These are phyloP conservation scores for Drosophila navojoa DNA, from an alignment of 1,140 invertebrate species.

Conservation along the genomic window DNA sequence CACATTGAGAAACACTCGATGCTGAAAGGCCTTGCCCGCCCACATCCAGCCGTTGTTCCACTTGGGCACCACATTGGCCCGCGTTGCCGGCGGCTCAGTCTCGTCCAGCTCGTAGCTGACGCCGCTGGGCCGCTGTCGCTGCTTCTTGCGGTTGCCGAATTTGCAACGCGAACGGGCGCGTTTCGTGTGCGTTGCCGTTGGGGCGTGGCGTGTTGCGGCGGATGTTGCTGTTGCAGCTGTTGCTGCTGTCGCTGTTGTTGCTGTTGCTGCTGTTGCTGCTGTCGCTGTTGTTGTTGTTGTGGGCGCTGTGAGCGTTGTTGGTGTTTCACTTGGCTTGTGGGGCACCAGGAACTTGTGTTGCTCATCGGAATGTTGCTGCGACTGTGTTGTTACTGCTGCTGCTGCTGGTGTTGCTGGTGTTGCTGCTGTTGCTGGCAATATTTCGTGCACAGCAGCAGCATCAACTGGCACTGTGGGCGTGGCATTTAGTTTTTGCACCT, in stretches of 20 bases:
- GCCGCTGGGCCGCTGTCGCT: constrained; percentile 65
- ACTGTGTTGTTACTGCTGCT: constrained; percentile 18
- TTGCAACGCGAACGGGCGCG: constrained; percentile 74
- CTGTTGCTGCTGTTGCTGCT: constrained; percentile 6
- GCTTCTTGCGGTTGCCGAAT: constrained; percentile 78
- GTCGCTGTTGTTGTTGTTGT: constrained; percentile 27
- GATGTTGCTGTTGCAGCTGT: constrained; percentile 14
- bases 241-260: constrained; percentile 14
- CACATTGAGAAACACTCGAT: constrained; percentile 94
- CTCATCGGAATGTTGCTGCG: constrained; percentile 72
- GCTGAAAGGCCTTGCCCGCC: constrained; percentile 92
- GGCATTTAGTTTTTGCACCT: constrained; percentile 56
- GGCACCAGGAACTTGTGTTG: constrained; percentile 67
- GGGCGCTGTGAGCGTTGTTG: constrained; percentile 9
- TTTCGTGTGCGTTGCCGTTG: constrained; percentile 54
- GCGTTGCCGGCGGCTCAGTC: constrained; percentile 79
- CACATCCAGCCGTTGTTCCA: constrained; percentile 97
- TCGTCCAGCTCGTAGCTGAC: constrained; percentile 76
- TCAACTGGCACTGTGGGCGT: constrained; percentile 29
- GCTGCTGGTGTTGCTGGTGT: constrained; percentile 21
- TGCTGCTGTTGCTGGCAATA: constrained; percentile 4
- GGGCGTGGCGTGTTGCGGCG: background rate
- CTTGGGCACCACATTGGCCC: constrained; percentile 86
- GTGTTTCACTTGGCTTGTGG: constrained; percentile 22
- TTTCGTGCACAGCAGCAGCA: constrained; percentile 1